These are phyloP conservation scores for Heteromurus nitidus DNA, from an alignment of 2,888 invertebrate genomes.

Conservation along the genomic window DNA sequence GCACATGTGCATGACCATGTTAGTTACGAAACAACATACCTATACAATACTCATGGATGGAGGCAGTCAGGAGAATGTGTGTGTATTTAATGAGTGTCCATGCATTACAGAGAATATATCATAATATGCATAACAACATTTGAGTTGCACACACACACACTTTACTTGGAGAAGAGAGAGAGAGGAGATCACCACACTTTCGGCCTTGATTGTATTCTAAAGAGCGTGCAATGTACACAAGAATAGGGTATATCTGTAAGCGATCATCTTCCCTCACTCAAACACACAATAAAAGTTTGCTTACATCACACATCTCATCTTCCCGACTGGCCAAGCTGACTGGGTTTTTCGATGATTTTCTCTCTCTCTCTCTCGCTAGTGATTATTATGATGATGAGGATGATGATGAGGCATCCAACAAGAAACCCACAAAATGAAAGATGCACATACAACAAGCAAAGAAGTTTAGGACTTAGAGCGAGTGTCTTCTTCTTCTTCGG, in stretches of 20 bases:
- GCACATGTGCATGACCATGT: too few relatives aligned
- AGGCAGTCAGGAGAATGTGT: too few relatives aligned
- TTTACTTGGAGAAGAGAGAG: too few relatives aligned
- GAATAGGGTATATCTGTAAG: not conserved
- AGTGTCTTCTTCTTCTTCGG: too few relatives aligned
- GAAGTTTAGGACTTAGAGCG: too few relatives aligned
- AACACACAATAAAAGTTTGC: not conserved
- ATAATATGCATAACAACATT: constrained; percentile 1
- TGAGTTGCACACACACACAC: too few relatives aligned
- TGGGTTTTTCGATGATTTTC: constrained; percentile 9
- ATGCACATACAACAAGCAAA: not conserved
- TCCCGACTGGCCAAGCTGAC: constrained; percentile 20
- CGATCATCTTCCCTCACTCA: constrained; percentile 24
- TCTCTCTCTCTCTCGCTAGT: not conserved
- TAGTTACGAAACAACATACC: too few relatives aligned
- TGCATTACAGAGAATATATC: too few relatives aligned
- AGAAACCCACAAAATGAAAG: not conserved
- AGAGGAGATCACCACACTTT: not conserved
- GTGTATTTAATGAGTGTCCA: constrained; percentile 11
- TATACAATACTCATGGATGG: too few relatives aligned
- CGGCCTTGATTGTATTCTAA: too few relatives aligned
- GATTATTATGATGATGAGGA: constrained; percentile 6
- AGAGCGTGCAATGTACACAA: not conserved
- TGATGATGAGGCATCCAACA: constrained; percentile 13
- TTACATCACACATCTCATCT: constrained; percentile 26